A percentile compares a stretch with the other conserved stretches of the same genome.
Conservation (phyloP, 1,140 invertebrate genomes). For the Aleiodes sp. region DNA sequence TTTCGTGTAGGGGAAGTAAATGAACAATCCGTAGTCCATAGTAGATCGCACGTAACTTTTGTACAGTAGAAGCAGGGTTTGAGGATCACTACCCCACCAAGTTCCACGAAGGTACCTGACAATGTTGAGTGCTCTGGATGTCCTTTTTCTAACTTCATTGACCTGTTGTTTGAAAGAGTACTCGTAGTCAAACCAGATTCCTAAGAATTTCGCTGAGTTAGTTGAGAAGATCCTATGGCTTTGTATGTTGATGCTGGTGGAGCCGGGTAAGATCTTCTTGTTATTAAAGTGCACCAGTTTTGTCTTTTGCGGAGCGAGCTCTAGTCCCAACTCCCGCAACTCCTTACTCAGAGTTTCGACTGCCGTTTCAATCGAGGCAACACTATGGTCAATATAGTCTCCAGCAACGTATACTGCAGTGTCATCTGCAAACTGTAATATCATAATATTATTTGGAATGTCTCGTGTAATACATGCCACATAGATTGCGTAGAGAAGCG, state of each 20-base stretch:
- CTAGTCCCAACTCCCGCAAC: neutral
- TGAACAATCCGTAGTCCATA: conserved; percentile 35
- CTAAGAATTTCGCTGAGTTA: conserved; percentile 32
- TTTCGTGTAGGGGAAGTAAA: conserved; percentile 17
- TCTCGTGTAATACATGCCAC: conserved; percentile 13
- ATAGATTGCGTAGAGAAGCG: conserved; percentile 22
- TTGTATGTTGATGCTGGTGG: conserved; percentile 14
- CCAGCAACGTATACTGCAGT: neutral
- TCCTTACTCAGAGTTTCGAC: neutral
- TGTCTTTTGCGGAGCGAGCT: conserved; percentile 19
- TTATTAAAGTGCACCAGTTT: conserved; percentile 7
- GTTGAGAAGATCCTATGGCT: conserved; percentile 11
- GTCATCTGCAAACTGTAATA: conserved; percentile 31
- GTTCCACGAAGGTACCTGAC: conserved; percentile 36
- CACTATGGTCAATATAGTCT: neutral
- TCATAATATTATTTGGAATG: neutral
- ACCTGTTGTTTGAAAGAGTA: conserved; percentile 37
- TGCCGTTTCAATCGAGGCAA: neutral
- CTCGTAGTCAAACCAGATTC: conserved; percentile 33
- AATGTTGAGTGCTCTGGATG: conserved; percentile 29
- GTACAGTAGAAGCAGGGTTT: conserved; percentile 29
- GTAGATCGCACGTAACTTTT: conserved; percentile 32
- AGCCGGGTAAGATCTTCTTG: neutral
- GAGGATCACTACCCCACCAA: conserved; percentile 40
- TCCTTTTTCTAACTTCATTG: conserved; percentile 7